phyloP scores from a whole-genome alignment of 2,113 vertebrate genomes.

The Nannospalax galili region DNA sequence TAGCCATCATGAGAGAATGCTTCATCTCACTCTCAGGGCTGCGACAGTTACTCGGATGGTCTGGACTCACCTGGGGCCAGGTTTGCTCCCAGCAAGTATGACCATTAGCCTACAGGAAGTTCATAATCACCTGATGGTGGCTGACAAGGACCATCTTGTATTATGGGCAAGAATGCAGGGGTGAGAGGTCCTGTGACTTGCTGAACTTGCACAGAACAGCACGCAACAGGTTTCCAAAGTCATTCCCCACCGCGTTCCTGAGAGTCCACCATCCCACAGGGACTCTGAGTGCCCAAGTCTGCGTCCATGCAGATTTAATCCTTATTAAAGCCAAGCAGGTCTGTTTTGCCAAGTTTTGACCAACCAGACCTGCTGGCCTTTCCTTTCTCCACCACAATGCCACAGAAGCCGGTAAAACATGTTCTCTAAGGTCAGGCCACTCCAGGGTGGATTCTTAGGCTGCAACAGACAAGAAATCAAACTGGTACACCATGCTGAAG shows the following conservation, averaged over 20 bases:
- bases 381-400: background rate
- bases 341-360: rapidly evolving
- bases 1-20: rapidly evolving
- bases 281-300: rapidly evolving
- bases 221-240: background rate
- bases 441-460: background rate
- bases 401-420: rapidly evolving
- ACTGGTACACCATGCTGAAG: background rate
- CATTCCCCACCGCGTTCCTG: rapidly evolving
- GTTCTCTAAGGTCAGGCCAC: background rate
- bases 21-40: background rate
- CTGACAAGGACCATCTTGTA: too few species aligned
- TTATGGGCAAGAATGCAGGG: rapidly evolving
- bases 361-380: background rate
- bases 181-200: too few species aligned
- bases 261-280: rapidly evolving
- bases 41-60: rapidly evolving
- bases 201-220: rapidly evolving
- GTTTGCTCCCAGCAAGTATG: background rate
- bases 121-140: too few species aligned
- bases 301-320: rapidly evolving
- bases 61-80: background rate
- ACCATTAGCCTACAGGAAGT: rapidly evolving
- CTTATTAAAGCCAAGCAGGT: background rate
- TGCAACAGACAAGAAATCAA: too few species aligned